Evolutionary conservation across 2,113 vertebrate species (phyloP).

Genomic region (Urocynchramus pylzowi): DNA sequence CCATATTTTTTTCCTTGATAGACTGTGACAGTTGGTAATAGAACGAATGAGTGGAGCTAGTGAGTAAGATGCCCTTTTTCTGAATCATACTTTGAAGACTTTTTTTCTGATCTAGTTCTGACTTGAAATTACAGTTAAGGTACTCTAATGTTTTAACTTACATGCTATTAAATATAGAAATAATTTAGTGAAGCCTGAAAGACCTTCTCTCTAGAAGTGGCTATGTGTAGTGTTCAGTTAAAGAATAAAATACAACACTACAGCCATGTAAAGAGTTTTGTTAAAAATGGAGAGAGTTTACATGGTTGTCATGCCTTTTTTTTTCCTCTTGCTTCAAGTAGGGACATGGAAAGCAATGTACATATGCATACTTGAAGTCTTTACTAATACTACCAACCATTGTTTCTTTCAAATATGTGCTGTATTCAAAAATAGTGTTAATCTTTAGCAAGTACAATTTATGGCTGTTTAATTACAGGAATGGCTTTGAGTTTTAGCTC

Average conservation of each 20-base stretch:
- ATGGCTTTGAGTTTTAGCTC: slow-evolving; percentile 22
- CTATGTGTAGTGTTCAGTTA: background rate
- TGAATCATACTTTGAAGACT: background rate
- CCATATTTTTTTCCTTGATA: background rate
- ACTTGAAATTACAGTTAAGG: background rate
- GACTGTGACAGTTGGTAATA: background rate
- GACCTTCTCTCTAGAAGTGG: background rate
- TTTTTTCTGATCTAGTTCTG: background rate
- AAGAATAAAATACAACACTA: background rate
- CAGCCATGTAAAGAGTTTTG: background rate
- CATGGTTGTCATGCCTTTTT: background rate
- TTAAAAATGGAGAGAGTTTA: background rate
- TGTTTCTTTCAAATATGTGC: background rate
- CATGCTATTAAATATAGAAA: background rate
- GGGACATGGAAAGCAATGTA: background rate
- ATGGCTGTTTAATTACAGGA: slow-evolving; percentile 6
- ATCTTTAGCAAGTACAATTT: background rate
- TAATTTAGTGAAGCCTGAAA: background rate
- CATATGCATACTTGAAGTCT: background rate
- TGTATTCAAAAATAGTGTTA: background rate
- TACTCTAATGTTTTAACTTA: background rate
- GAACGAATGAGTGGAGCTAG: background rate
- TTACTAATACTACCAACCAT: background rate
- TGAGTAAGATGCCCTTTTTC: background rate
- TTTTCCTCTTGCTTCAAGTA: background rate